phyloP scores from a whole-genome alignment of 1,140 invertebrate species.

The Venturia canescens region DNA sequence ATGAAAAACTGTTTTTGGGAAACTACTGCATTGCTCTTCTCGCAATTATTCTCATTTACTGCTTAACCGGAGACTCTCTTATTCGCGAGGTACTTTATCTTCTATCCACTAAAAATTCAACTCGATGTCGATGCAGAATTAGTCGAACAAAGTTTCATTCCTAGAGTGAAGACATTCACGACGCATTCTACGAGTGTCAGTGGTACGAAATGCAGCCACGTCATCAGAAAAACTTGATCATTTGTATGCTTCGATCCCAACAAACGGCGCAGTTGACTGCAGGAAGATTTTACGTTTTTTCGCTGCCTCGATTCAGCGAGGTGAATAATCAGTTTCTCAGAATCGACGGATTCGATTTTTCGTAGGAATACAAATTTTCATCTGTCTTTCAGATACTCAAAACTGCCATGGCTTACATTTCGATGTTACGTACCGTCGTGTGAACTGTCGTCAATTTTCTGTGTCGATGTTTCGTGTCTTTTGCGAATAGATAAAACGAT shows the following conservation, averaged over 20 bases:
- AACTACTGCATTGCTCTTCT: neutral
- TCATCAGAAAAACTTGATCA: slow-evolving; percentile 51
- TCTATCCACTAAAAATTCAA: neutral
- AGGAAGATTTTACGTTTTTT: slow-evolving; percentile 61
- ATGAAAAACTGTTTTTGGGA: no score
- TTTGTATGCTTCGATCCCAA: slow-evolving; percentile 56
- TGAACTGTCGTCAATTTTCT: slow-evolving; percentile 29
- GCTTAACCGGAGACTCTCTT: slow-evolving; percentile 43
- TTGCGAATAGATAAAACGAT: no score
- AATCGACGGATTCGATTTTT: no score
- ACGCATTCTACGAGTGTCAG: slow-evolving; percentile 55
- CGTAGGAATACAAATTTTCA: neutral
- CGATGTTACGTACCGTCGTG: slow-evolving; percentile 55
- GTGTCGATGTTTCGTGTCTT: no score
- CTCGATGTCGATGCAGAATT: neutral
- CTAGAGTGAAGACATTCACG: slow-evolving; percentile 50
- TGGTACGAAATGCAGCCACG: slow-evolving; percentile 54
- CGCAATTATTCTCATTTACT: slow-evolving; percentile 38
- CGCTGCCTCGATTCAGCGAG: slow-evolving; percentile 55
- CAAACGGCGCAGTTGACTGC: slow-evolving; percentile 55
- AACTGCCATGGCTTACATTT: slow-evolving; percentile 60
- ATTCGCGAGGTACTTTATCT: slow-evolving; percentile 34
- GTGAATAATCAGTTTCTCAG: slow-evolving; percentile 45
- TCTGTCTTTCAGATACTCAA: neutral
- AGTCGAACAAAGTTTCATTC: neutral